Evolutionary conservation across 2,113 vertebrate species (phyloP).

Genomic region (Pomatostomus ruficeps): DNA sequence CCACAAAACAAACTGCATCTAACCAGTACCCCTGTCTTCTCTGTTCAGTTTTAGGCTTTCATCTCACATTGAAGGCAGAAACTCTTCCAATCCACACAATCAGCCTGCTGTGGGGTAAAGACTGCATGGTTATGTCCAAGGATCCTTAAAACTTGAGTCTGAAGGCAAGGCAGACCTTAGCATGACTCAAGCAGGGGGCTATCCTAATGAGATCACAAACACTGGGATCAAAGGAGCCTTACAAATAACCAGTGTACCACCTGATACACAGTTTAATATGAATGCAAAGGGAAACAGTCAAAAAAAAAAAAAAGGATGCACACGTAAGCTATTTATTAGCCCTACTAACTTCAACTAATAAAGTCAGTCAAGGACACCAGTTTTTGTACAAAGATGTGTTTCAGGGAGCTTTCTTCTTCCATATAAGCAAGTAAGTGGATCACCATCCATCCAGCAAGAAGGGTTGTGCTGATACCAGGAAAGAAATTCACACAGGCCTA

Average conservation of each 20-base stretch:
- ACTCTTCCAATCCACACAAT: fast-evolving
- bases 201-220: background rate
- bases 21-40: background rate
- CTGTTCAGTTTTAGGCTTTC: background rate
- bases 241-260: background rate
- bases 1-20: background rate
- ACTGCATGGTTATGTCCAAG: background rate
- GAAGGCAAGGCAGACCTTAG: background rate
- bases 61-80: background rate
- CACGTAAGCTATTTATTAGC: background rate
- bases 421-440: background rate
- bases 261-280: background rate
- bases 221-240: background rate
- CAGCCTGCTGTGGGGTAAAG: background rate
- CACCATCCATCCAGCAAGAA: background rate
- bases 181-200: background rate
- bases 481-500: background rate
- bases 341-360: background rate
- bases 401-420: background rate
- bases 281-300: background rate
- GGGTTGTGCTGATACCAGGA: background rate
- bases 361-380: background rate
- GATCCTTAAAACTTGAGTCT: background rate
- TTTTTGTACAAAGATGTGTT: background rate
- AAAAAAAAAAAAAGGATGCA: background rate